phyloP scores from a whole-genome alignment of 1,140 invertebrate species.

The Drosophila neocordata region DNA sequence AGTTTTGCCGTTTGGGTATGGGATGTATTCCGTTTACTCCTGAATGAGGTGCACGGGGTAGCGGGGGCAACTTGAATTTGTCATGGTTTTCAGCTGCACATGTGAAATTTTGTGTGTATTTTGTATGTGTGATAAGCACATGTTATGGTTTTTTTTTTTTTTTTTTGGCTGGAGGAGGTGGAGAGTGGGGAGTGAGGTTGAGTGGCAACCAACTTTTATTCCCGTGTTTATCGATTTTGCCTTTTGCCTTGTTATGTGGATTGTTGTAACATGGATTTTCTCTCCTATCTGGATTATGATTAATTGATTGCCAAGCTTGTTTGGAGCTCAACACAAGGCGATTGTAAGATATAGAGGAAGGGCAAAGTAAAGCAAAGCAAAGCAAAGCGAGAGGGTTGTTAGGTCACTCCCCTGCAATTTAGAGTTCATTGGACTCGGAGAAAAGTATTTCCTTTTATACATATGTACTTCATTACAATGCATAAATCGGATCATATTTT shows the following conservation, averaged over 20 bases:
- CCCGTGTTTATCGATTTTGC: slow-evolving; percentile 61
- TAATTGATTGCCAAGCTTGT: slow-evolving; percentile 68
- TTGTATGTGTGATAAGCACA: slow-evolving; percentile 69
- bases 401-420: slow-evolving; percentile 63
- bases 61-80: slow-evolving; percentile 64
- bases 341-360: slow-evolving; percentile 19
- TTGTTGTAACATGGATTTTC: slow-evolving; percentile 62
- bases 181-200: slow-evolving; percentile 15
- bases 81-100: slow-evolving; percentile 73
- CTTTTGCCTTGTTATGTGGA: slow-evolving; percentile 51
- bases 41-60: slow-evolving; percentile 1
- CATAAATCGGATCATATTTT: no score
- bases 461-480: no score
- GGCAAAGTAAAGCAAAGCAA: neutral
- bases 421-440: slow-evolving; percentile 26
- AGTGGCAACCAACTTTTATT: slow-evolving; percentile 40
- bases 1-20: slow-evolving; percentile 15
- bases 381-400: neutral
- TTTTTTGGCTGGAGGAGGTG: slow-evolving; percentile 25
- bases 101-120: slow-evolving; percentile 21
- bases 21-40: slow-evolving; percentile 14
- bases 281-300: slow-evolving; percentile 76
- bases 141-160: slow-evolving; percentile 66
- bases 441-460: no score
- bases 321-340: slow-evolving; percentile 36